phyloP scores from a whole-genome alignment of 2,797 vertebrate genomes.

The Cynodonichthys magdalenae region DNA sequence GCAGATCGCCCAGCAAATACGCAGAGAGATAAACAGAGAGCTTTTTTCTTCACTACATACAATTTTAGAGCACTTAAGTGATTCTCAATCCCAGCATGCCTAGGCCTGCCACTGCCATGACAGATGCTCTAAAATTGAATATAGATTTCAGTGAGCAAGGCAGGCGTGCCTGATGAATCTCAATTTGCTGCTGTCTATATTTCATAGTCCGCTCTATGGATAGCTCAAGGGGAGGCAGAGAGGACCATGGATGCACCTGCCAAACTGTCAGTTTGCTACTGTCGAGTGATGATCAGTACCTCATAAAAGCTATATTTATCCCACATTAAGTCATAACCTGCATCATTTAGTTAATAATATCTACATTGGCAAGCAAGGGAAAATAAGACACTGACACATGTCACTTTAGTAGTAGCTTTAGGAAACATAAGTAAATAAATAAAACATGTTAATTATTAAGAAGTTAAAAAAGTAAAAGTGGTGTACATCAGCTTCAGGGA shows the following conservation, averaged over 20 bases:
- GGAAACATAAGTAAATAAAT: constrained; percentile 17
- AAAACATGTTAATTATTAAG: constrained; percentile 35
- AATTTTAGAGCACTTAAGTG: constrained; percentile 75
- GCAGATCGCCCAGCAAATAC: constrained; percentile 10
- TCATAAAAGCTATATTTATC: constrained; percentile 63
- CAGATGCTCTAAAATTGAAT: constrained; percentile 82
- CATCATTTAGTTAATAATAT: constrained; percentile 45
- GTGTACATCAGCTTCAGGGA: constrained; percentile 46
- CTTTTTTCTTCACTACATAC: constrained; percentile 49
- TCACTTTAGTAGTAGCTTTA: constrained; percentile 29
- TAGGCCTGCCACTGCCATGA: constrained; percentile 72
- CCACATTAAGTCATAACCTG: constrained; percentile 45
- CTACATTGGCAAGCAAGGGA: background rate
- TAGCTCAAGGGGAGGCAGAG: constrained; percentile 50
- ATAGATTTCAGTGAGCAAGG: constrained; percentile 82
- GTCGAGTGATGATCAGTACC: constrained; percentile 59
- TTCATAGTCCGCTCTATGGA: constrained; percentile 69
- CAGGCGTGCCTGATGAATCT: constrained; percentile 81
- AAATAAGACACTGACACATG: constrained; percentile 8
- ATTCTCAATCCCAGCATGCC: constrained; percentile 73
- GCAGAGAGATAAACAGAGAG: constrained; percentile 35
- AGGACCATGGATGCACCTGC: constrained; percentile 51
- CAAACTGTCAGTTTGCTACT: constrained; percentile 62
- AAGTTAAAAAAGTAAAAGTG: constrained; percentile 32
- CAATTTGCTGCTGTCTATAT: constrained; percentile 80